Conservation (phyloP, 2,888 invertebrate genomes). For the Mythimna impura region DNA sequence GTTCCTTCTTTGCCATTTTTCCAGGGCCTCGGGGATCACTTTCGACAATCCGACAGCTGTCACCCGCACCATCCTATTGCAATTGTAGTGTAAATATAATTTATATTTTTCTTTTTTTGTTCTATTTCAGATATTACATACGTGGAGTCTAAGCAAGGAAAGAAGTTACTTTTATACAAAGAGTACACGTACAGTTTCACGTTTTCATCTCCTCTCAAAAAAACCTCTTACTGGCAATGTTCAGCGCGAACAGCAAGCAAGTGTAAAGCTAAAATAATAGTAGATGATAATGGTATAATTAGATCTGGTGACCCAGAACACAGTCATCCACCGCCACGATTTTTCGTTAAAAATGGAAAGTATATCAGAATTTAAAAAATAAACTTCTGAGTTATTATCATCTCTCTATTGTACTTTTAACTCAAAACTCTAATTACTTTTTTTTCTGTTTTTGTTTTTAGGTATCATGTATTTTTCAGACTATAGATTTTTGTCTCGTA, state of each 20-base stretch:
- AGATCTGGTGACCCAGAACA: slow-evolving; percentile 13
- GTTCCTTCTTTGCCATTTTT: too few species aligned
- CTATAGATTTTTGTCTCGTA: not conserved
- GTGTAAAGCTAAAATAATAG: slow-evolving; percentile 31
- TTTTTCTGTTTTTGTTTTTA: not conserved
- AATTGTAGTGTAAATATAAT: too few species aligned
- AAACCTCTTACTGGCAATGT: slow-evolving; percentile 23
- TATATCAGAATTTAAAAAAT: slow-evolving; percentile 24
- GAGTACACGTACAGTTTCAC: slow-evolving; percentile 15
- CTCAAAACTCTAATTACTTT: not conserved
- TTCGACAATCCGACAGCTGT: too few species aligned
- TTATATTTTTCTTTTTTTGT: not conserved
- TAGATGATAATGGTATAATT: slow-evolving; percentile 13
- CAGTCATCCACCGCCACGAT: slow-evolving; percentile 25
- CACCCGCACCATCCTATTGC: too few species aligned
- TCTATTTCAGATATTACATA: slow-evolving; percentile 22
- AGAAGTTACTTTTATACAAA: slow-evolving; percentile 17
- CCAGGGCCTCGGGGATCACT: too few species aligned
- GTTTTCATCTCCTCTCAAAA: not conserved
- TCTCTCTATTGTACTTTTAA: not conserved
- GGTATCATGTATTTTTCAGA: not conserved
- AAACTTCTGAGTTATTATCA: not conserved
- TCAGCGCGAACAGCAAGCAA: not conserved
- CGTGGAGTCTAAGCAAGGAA: slow-evolving; percentile 16
- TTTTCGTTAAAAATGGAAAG: slow-evolving; percentile 8